Conservation (phyloP, 2,113 vertebrate genomes). For the Callopanchax toddi region DNA sequence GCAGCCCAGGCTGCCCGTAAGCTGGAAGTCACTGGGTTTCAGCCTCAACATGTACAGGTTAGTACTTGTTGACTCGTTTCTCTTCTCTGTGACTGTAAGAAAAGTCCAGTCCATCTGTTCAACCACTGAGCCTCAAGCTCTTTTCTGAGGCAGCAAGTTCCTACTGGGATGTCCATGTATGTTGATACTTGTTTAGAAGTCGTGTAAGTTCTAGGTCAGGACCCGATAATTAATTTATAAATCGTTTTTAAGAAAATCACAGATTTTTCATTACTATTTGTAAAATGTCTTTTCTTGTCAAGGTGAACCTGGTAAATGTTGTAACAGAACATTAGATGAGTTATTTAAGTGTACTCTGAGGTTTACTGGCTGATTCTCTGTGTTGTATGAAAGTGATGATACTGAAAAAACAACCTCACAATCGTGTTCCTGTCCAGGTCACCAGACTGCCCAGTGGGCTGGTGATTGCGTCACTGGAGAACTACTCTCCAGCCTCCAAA, state of each 20-base stretch:
- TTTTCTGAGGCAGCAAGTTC: slow-evolving; percentile 40
- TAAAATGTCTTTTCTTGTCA: no score
- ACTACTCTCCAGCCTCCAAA: slow-evolving; percentile 89
- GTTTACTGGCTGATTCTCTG: neutral
- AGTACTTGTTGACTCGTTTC: slow-evolving; percentile 69
- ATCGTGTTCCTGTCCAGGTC: slow-evolving; percentile 78
- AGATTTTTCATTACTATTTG: no score
- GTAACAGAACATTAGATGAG: no score
- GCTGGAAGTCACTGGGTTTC: slow-evolving; percentile 69
- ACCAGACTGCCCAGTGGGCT: slow-evolving; percentile 92
- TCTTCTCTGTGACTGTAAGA: slow-evolving; percentile 56
- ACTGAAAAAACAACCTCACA: no score
- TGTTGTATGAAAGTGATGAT: neutral
- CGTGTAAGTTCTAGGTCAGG: no score
- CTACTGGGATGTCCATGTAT: slow-evolving; percentile 69
- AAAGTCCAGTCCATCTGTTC: slow-evolving; percentile 43
- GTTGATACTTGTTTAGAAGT: no score
- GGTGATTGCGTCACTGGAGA: slow-evolving; percentile 92
- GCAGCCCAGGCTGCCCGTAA: slow-evolving; percentile 90
- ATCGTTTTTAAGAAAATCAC: no score
- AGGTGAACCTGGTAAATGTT: no score
- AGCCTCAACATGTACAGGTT: slow-evolving; percentile 90
- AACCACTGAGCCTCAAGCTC: slow-evolving; percentile 62
- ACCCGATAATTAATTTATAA: no score
- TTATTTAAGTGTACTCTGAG: no score